phyloP scores from a whole-genome alignment of 2,797 vertebrate species.

The Enteromius paludinosus region DNA sequence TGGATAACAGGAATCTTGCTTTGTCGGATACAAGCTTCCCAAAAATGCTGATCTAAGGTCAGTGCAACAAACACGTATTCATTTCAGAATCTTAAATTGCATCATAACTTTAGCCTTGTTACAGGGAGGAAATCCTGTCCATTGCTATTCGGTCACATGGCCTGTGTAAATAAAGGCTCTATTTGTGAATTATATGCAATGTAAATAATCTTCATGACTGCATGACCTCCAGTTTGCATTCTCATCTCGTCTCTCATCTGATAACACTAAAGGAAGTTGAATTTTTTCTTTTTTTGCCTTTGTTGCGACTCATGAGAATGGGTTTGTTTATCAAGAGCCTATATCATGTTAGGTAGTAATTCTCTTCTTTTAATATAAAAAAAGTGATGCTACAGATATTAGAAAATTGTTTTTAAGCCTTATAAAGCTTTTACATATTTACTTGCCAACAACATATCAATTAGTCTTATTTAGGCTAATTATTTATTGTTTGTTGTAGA shows the following conservation, averaged over 20 bases:
- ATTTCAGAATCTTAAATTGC: background rate
- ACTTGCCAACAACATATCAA: background rate
- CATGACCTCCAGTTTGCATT: conserved; percentile 7
- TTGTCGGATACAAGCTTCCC: background rate
- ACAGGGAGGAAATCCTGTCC: conserved; percentile 2
- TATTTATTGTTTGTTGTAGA: background rate
- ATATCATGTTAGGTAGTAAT: background rate
- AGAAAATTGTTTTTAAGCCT: background rate
- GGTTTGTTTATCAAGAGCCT: conserved; percentile 8
- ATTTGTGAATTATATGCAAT: conserved; percentile 1
- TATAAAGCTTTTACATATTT: background rate
- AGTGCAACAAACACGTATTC: background rate
- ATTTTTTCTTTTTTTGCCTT: background rate
- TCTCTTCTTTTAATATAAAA: background rate
- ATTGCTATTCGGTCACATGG: background rate
- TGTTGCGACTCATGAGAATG: background rate
- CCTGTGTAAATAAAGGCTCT: background rate
- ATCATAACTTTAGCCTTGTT: background rate
- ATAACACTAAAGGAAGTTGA: background rate
- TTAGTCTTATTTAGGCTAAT: background rate
- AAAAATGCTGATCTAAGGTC: conserved; percentile 4
- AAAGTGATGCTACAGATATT: background rate
- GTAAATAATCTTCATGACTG: conserved; percentile 15
- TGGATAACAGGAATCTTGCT: conserved; percentile 32
- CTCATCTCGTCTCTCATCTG: conserved; percentile 17